phyloP scores from a whole-genome alignment of 1,140 invertebrate species.

The Ctenoplectra terminalis region DNA sequence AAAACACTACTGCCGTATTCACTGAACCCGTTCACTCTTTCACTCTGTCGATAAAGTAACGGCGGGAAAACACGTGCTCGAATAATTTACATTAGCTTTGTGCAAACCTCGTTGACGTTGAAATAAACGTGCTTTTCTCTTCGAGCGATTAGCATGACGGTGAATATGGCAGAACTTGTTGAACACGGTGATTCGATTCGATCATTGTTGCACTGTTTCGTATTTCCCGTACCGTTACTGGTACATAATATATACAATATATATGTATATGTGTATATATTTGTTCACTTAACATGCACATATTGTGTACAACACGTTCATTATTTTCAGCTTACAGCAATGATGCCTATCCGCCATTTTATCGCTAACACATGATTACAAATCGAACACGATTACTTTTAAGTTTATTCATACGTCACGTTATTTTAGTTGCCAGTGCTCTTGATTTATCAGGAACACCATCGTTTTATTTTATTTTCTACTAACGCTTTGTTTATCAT shows the following conservation, averaged over 20 bases:
- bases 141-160: conserved; percentile 26
- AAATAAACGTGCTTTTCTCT: background rate
- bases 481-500: conserved; percentile 28
- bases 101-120: conserved; percentile 1
- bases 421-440: background rate
- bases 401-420: background rate
- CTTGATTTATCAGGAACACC: conserved; percentile 1
- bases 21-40: conserved; percentile 72
- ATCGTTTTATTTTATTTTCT: conserved; percentile 8
- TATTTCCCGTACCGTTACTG: conserved; percentile 52
- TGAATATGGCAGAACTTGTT: conserved; percentile 74
- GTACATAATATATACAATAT: background rate
- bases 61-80: conserved; percentile 37
- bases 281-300: background rate
- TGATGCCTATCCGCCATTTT: background rate
- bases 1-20: conserved; percentile 78
- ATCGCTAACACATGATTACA: background rate
- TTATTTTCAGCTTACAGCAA: conserved; percentile 37
- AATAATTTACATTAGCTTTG: too few species aligned
- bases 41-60: conserved; percentile 45
- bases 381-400: background rate
- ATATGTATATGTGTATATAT: background rate
- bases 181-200: conserved; percentile 49
- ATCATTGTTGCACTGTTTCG: conserved; percentile 14
- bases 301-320: background rate